phyloP scores from a whole-genome alignment of 2,888 invertebrate genomes.

The Acrobasis suavella region DNA sequence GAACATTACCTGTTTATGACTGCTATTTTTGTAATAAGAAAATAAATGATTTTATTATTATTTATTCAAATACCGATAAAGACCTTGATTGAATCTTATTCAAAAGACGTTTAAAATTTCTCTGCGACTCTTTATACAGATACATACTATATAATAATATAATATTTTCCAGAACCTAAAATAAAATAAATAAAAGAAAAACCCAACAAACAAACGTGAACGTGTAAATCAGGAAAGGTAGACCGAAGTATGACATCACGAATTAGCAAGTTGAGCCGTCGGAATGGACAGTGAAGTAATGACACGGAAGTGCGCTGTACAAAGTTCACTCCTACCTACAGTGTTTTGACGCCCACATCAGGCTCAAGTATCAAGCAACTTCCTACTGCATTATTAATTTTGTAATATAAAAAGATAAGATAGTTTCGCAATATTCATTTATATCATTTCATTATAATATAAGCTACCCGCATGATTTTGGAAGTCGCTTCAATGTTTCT shows the following conservation, averaged over 20 bases:
- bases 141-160: too few species aligned
- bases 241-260: slow-evolving; percentile 40
- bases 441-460: too few species aligned
- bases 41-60: too few species aligned
- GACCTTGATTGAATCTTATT: too few species aligned
- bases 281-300: slow-evolving; percentile 38
- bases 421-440: neutral
- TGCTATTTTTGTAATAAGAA: too few species aligned
- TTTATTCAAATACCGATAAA: too few species aligned
- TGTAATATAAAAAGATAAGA: neutral
- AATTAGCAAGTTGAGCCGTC: slow-evolving; percentile 45
- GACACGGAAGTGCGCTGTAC: slow-evolving; percentile 49
- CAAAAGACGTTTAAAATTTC: too few species aligned
- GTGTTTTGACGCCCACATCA: slow-evolving; percentile 25
- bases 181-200: neutral
- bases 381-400: slow-evolving; percentile 19
- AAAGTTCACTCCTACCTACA: slow-evolving; percentile 42
- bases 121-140: too few species aligned
- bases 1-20: too few species aligned
- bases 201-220: slow-evolving; percentile 1
- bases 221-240: slow-evolving; percentile 12
- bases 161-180: too few species aligned
- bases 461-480: too few species aligned
- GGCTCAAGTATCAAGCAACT: slow-evolving; percentile 12
- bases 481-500: neutral